Base-by-base conservation (phyloP, 1,140 invertebrate species). In the Drosophila oshimai region DNA sequence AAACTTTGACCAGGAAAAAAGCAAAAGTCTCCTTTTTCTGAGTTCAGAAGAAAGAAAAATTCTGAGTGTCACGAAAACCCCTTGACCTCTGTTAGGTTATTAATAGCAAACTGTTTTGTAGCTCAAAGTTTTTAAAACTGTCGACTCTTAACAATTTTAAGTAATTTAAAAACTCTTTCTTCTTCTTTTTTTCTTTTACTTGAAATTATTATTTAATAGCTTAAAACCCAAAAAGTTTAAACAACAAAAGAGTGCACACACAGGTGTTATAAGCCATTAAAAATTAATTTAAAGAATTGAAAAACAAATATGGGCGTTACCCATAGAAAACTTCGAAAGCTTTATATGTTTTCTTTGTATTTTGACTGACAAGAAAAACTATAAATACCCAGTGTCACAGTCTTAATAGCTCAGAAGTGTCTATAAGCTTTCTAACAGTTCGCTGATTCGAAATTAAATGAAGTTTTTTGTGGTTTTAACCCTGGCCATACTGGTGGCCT, bases 311-410 rank as follows among this genome's bases (percentile, higher is more conserved):
- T 44, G 6, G 18, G 4, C 10, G 15, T 39, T 28, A 20, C 5
- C n/a, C 18, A 44, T 46, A 46, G 2, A 47, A 29, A 29, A 37
- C 31, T 49, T 49, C 7, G 7, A 15, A 31, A 26, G 9, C 26
- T 22, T 41, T 62, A 28, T 28, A 29, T 29, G 9, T 37, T 17
- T 34, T 28, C 12, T 22, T 6, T 37, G 12, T 20, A 20, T 28
- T 37, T 20, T 5, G 13, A 2, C 22, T 6, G 9, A 15, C 24
- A 18, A 36, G 26, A 12, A 41, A 49, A 36, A 22, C 42, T 49
- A 65, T 64, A 65, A 65, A 64, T 33, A 64, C 42, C 1, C 42
- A 46, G 58, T 9, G 6, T 18, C 12, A 7, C 10, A 29, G 24
- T 24, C 13, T 24, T 62, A 60, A 28, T 15, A 20, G 7, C 20